Evolutionary conservation across 2,113 vertebrate genomes (phyloP).

Genomic region (Willisornis vidua): DNA sequence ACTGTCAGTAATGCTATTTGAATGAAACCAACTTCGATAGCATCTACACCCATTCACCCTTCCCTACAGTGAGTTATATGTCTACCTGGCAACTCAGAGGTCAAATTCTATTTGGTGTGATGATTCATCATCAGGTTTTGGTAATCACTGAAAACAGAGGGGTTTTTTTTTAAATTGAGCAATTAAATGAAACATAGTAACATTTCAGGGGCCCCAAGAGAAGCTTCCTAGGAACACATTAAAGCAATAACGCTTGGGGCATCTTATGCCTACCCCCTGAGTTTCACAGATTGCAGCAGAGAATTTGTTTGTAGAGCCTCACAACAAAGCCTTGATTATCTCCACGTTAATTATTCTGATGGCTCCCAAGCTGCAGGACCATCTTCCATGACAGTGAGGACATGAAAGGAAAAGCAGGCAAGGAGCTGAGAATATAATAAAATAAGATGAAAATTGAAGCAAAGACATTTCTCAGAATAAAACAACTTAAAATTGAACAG

Average conservation of each 20-base stretch:
- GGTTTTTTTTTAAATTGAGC: background rate
- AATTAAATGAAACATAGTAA: background rate
- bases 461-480: background rate
- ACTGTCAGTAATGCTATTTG: background rate
- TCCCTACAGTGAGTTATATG: background rate
- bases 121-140: background rate
- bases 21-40: background rate
- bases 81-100: background rate
- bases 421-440: background rate
- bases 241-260: background rate
- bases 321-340: background rate
- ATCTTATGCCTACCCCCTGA: background rate
- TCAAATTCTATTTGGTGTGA: background rate
- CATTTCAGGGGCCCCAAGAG: background rate
- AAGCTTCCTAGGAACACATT: background rate
- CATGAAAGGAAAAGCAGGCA: background rate
- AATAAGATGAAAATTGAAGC: background rate
- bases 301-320: background rate
- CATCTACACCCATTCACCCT: background rate
- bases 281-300: background rate
- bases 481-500: background rate
- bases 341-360: background rate
- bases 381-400: background rate
- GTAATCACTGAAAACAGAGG: background rate
- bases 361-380: background rate